A percentile compares a stretch with the other conserved stretches of the same genome.
Conservation (phyloP, 2,113 vertebrate species). For the Suncus etruscus region DNA sequence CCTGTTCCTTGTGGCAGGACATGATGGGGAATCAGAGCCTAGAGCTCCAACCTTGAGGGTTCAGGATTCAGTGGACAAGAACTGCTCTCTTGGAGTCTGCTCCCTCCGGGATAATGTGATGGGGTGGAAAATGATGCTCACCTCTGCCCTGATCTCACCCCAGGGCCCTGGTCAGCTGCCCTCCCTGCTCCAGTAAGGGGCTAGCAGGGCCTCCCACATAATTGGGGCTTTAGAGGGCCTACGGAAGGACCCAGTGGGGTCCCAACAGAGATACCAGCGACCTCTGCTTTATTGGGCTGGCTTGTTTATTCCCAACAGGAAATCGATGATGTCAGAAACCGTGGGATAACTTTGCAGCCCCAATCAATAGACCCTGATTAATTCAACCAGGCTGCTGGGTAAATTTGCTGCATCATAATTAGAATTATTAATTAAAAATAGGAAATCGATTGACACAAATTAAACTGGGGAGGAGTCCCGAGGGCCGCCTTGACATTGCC, state of each 20-base stretch:
- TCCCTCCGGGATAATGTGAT: not conserved
- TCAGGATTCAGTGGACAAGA: not conserved
- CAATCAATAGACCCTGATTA: slow-evolving; percentile 91
- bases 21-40: not conserved
- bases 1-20: not conserved
- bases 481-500: slow-evolving; percentile 92
- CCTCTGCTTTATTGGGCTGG: slow-evolving; percentile 83
- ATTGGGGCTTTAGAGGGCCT: too few species aligned
- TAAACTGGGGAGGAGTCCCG: slow-evolving; percentile 89
- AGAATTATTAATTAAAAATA: slow-evolving; percentile 99
- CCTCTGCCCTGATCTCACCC: too few species aligned
- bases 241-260: slow-evolving; percentile 69
- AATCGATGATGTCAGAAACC: slow-evolving; percentile 92
- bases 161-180: not conserved
- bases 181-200: not conserved
- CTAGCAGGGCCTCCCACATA: not conserved
- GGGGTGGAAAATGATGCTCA: not conserved
- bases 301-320: slow-evolving; percentile 86
- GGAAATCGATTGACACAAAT: slow-evolving; percentile 99
- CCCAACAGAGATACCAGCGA: slow-evolving; percentile 69
- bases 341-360: slow-evolving; percentile 88
- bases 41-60: not conserved
- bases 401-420: slow-evolving; percentile 98
- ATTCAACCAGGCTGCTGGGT: slow-evolving; percentile 90
- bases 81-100: not conserved